Conservation (phyloP, 2,797 vertebrate genomes). For the Cyprinella venusta region DNA sequence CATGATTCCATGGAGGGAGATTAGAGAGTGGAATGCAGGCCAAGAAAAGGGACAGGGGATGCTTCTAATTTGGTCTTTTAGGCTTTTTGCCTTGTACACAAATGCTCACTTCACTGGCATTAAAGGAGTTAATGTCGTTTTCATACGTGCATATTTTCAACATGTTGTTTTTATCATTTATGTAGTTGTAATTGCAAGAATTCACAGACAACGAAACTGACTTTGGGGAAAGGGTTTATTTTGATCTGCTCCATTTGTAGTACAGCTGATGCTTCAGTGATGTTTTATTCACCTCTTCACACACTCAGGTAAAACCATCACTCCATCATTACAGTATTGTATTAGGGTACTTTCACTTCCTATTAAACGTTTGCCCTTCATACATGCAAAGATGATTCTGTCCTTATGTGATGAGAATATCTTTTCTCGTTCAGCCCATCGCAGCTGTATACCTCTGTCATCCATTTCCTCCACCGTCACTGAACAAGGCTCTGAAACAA, state of each 20-base stretch:
- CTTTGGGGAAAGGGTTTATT: background rate
- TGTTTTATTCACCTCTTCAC: background rate
- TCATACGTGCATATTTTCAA: background rate
- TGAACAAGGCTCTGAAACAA: constrained; percentile 65
- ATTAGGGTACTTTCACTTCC: rapidly evolving
- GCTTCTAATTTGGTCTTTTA: no score
- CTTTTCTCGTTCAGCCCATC: rapidly evolving
- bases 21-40: no score
- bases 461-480: constrained; percentile 37
- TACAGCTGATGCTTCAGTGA: background rate
- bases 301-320: constrained; percentile 52
- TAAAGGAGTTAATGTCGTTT: no score
- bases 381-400: background rate
- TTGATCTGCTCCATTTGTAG: background rate
- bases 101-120: no score
- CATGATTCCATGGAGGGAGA: no score
- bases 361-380: rapidly evolving
- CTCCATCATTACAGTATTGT: constrained; percentile 50
- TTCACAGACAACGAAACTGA: background rate
- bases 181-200: background rate
- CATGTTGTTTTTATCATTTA: background rate
- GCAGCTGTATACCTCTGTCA: constrained; percentile 13
- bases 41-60: no score
- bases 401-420: background rate
- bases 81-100: no score